Conservation (phyloP, 2,888 invertebrate species). For the Leptarthrus brevirostris region DNA sequence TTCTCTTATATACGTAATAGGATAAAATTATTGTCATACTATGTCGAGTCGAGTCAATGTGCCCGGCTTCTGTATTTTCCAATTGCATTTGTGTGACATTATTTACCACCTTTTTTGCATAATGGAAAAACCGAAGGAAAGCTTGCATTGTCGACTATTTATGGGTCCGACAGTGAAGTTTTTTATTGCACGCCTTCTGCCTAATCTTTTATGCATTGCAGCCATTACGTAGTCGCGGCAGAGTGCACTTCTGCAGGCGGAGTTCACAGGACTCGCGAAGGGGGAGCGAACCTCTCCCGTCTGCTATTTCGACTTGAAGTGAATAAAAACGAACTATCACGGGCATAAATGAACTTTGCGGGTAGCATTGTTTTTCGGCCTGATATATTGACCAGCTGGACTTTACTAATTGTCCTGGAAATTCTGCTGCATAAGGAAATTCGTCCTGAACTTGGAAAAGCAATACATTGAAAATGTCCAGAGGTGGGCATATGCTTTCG, state of each 20-base stretch:
- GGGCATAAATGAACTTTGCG: slow-evolving; percentile 45
- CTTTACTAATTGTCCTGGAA: slow-evolving; percentile 48
- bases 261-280: neutral
- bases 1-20: neutral
- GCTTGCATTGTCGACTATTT: slow-evolving; percentile 45
- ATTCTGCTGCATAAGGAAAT: slow-evolving; percentile 39
- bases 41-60: neutral
- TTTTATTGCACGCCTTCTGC: slow-evolving; percentile 47
- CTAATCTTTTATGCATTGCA: slow-evolving; percentile 48
- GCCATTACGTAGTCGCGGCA: slow-evolving; percentile 43
- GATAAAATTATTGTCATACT: slow-evolving; percentile 8
- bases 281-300: neutral
- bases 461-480: neutral
- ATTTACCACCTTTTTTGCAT: slow-evolving; percentile 47
- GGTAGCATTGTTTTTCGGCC: slow-evolving; percentile 39
- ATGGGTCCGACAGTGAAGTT: slow-evolving; percentile 43
- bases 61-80: neutral
- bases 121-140: slow-evolving; percentile 35
- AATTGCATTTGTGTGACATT: slow-evolving; percentile 36
- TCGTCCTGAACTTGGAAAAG: slow-evolving; percentile 18
- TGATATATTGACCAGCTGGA: slow-evolving; percentile 47
- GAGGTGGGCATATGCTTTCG: too few relatives aligned
- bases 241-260: slow-evolving; percentile 29
- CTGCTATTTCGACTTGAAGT: slow-evolving; percentile 9
- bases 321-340: slow-evolving; percentile 23